These are phyloP conservation scores for Eudemis profundana DNA, from an alignment of 2,888 invertebrate genomes.

Conservation along the genomic window DNA sequence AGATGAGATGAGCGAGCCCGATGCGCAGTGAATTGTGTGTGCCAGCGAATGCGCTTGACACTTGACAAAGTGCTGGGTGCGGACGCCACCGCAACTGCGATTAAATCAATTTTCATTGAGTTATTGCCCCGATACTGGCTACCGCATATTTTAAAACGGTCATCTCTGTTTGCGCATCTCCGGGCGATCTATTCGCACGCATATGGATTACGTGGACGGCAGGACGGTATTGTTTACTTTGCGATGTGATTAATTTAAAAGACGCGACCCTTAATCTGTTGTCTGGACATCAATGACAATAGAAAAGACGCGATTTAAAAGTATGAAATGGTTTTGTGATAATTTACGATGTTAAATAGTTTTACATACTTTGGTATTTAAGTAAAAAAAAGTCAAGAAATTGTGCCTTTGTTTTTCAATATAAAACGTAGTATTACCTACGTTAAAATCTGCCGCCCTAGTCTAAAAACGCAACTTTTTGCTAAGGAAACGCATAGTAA, in stretches of 20 bases:
- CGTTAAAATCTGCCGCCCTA: no score
- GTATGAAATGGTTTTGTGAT: no score
- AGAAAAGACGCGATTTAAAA: no score
- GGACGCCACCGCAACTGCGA: conserved; percentile 60
- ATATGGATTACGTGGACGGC: conserved; percentile 6
- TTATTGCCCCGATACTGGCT: conserved; percentile 46
- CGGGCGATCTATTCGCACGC: conserved; percentile 27
- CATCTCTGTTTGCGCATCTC: conserved; percentile 42
- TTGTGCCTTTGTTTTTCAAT: no score
- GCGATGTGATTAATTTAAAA: conserved; percentile 12
- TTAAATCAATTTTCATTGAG: conserved; percentile 63
- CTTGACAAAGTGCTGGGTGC: conserved; percentile 76
- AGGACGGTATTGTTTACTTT: conserved; percentile 7
- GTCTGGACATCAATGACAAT: no score
- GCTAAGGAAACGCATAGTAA: no score
- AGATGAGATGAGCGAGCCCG: conserved; percentile 60
- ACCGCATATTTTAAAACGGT: conserved; percentile 45
- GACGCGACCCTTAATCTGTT: no score
- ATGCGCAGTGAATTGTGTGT: conserved; percentile 64
- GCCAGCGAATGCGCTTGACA: conserved; percentile 68
- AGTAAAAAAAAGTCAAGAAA: no score
- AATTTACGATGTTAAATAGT: no score
- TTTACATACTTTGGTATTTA: no score
- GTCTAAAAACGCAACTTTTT: no score
- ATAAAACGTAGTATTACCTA: no score